phyloP scores from a whole-genome alignment of 2,797 vertebrate genomes.

The Cossypha dichroa region DNA sequence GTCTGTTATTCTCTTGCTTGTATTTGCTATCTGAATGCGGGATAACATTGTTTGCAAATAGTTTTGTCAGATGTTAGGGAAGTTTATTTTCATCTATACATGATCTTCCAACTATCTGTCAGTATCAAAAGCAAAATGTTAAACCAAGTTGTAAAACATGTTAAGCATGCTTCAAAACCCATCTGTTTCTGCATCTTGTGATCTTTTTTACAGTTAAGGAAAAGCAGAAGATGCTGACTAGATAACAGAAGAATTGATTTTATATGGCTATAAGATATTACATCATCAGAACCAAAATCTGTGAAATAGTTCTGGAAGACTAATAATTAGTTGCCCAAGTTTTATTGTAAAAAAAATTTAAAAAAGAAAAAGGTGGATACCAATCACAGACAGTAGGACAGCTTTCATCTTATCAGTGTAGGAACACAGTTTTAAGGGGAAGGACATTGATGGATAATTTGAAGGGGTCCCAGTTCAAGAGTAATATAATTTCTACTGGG shows the following conservation, averaged over 20 bases:
- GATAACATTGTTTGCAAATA: background rate
- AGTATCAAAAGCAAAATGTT: background rate
- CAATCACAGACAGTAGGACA: background rate
- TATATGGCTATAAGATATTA: background rate
- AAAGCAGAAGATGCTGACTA: background rate
- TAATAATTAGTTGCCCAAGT: background rate
- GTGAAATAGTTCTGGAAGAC: background rate
- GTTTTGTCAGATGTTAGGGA: background rate
- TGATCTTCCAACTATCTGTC: background rate
- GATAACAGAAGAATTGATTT: background rate
- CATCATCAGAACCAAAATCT: background rate
- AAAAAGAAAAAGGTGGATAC: background rate
- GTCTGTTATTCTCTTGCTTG: background rate
- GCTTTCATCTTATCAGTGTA: background rate
- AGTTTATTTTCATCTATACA: background rate
- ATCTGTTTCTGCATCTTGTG: background rate
- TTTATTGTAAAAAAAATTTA: background rate
- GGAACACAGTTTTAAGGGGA: background rate
- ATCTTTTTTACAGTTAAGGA: background rate
- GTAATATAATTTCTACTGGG: background rate
- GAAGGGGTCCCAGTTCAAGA: background rate
- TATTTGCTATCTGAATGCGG: background rate
- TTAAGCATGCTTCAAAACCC: background rate
- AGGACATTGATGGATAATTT: background rate
- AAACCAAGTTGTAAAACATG: background rate